Evolutionary conservation across 2,888 invertebrate genomes (phyloP).

Genomic region (Orgyia antiqua): DNA sequence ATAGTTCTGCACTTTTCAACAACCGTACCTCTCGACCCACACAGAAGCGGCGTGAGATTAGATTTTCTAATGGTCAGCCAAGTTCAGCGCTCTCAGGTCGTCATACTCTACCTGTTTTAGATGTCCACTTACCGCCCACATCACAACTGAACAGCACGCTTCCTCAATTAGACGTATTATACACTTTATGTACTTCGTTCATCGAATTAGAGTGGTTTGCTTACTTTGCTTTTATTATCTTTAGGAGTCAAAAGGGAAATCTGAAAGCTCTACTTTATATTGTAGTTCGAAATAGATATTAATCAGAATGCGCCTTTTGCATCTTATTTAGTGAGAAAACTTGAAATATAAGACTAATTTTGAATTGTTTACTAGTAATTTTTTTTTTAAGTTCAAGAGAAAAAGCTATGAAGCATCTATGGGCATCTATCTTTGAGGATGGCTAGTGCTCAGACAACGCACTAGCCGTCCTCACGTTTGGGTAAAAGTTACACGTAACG

Average conservation of each 20-base stretch:
- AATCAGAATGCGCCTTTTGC: too few relatives aligned
- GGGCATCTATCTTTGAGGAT: too few relatives aligned
- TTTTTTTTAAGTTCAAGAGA: too few relatives aligned
- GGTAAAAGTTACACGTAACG: too few relatives aligned
- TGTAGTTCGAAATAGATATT: too few relatives aligned
- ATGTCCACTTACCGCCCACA: conserved; percentile 11
- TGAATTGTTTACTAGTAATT: too few relatives aligned
- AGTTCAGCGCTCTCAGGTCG: conserved; percentile 45
- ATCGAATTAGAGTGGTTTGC: conserved; percentile 28
- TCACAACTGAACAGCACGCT: conserved; percentile 6
- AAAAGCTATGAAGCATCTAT: too few relatives aligned
- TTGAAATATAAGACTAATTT: too few relatives aligned
- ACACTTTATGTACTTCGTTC: conserved; percentile 21
- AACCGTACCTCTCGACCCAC: conserved; percentile 26
- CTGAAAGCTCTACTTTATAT: conserved; percentile 12
- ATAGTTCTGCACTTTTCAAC: conserved; percentile 18
- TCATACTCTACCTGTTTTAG: conserved; percentile 18
- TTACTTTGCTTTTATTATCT: conserved; percentile 27
- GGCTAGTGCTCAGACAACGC: too few relatives aligned
- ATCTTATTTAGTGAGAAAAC: too few relatives aligned
- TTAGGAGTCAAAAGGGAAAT: conserved; percentile 20
- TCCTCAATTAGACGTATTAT: conserved; percentile 9
- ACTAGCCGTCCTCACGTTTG: too few relatives aligned
- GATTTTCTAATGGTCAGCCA: conserved; percentile 48
- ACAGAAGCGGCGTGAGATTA: conserved; percentile 46